Conservation (phyloP, 1,140 invertebrate species). For the Papilio helenus region DNA sequence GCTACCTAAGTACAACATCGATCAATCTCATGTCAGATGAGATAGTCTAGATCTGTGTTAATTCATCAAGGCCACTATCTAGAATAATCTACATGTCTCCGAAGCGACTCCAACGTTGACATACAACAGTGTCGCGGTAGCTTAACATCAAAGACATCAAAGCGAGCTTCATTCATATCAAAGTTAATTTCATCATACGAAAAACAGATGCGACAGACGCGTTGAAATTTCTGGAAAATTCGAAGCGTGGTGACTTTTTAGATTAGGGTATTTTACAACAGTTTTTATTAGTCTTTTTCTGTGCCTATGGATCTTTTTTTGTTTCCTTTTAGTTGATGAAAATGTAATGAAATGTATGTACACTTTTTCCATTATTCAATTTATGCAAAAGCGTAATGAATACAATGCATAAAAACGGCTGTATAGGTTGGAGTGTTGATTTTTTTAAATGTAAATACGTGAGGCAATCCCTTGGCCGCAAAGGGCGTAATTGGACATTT, state of each 20-base stretch:
- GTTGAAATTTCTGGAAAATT: constrained; percentile 1
- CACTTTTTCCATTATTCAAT: no score
- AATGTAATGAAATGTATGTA: no score
- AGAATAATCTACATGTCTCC: constrained; percentile 7
- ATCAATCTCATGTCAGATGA: constrained; percentile 22
- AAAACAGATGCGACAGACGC: constrained; percentile 10
- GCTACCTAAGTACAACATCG: constrained; percentile 9
- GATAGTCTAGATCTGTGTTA: constrained; percentile 20
- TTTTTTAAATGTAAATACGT: background rate
- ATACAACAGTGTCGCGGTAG: background rate
- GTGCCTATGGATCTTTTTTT: no score
- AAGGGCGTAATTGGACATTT: constrained; percentile 47
- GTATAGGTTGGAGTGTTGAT: background rate
- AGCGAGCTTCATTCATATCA: background rate
- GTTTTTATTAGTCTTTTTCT: no score
- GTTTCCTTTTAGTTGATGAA: no score
- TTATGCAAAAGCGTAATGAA: no score
- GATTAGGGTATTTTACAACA: no score
- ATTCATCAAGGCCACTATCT: constrained; percentile 4
- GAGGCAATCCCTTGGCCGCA: background rate
- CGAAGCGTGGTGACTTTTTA: background rate
- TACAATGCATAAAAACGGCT: no score
- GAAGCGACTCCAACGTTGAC: background rate
- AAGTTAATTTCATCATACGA: constrained; percentile 19
- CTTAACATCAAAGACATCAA: constrained; percentile 27